Percentiles rank a stretch among this genome's conserved stretches.
phyloP scores from a whole-genome alignment of 2,888 invertebrate species.

The Ptychoptera contaminata region DNA sequence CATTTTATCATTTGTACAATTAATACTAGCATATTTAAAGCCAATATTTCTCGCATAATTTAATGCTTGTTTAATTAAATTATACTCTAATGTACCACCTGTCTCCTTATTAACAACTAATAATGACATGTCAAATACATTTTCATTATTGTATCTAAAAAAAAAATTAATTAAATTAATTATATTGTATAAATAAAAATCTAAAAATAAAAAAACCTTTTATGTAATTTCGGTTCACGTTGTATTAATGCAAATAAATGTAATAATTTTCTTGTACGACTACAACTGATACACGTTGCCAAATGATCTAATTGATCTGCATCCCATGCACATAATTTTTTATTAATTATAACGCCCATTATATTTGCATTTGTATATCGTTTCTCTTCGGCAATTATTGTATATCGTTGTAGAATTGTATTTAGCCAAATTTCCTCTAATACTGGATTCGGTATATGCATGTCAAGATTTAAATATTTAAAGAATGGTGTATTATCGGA shows the following conservation, averaged over 20 bases:
- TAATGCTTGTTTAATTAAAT: too few species aligned
- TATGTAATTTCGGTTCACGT: neutral
- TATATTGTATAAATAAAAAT: too few species aligned
- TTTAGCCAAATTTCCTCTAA: neutral
- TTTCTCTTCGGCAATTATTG: neutral
- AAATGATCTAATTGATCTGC: neutral
- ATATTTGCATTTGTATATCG: neutral
- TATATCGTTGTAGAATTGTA: neutral
- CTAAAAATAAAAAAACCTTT: too few species aligned
- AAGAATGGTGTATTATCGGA: neutral
- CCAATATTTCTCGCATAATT: too few species aligned
- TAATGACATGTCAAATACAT: too few species aligned
- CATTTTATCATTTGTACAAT: too few species aligned
- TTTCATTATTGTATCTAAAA: too few species aligned
- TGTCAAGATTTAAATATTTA: neutral
- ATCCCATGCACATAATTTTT: neutral
- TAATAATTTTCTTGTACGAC: neutral
- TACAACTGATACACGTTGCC: neutral
- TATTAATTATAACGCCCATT: neutral
- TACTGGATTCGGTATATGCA: neutral
- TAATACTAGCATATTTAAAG: too few species aligned
- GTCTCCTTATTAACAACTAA: too few species aligned
- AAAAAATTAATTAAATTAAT: too few species aligned
- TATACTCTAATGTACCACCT: too few species aligned
- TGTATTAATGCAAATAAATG: neutral